Conservation (phyloP, 35 echinoderm and acorn worm species). For the Hemicentrotus pulcherrimus region DNA sequence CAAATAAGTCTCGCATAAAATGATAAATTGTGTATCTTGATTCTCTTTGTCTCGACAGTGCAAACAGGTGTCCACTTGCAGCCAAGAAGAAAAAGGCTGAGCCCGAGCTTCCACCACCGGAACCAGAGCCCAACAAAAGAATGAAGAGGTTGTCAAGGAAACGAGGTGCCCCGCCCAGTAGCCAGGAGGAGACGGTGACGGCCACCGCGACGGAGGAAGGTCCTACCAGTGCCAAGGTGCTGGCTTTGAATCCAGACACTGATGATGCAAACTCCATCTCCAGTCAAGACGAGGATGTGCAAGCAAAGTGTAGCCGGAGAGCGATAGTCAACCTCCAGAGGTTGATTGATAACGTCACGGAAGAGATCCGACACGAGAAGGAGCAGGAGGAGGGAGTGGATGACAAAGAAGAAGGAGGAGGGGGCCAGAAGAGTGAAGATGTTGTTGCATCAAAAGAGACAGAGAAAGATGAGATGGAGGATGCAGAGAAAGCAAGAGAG, state of each 20-base stretch:
- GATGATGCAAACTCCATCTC: slow-evolving; percentile 93
- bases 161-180: slow-evolving; percentile 30
- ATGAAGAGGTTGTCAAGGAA: slow-evolving; percentile 63
- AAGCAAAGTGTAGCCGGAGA: slow-evolving; percentile 91
- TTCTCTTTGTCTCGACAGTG: slow-evolving; percentile 47
- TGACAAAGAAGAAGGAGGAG: slow-evolving; percentile 55
- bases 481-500: slow-evolving; percentile 37
- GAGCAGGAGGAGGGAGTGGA: slow-evolving; percentile 58
- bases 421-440: slow-evolving; percentile 13
- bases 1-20: not conserved
- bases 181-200: slow-evolving; percentile 22
- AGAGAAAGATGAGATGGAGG: slow-evolving; percentile 30
- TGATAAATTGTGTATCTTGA: not conserved
- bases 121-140: slow-evolving; percentile 49
- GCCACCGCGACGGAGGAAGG: slow-evolving; percentile 7
- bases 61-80: slow-evolving; percentile 70
- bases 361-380: slow-evolving; percentile 85
- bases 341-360: slow-evolving; percentile 96
- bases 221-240: slow-evolving; percentile 6
- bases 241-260: slow-evolving; percentile 51
- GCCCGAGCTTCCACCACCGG: slow-evolving; percentile 41
- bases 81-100: slow-evolving; percentile 69
- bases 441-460: slow-evolving; percentile 34
- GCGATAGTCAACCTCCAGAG: slow-evolving; percentile 97
- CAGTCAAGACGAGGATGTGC: slow-evolving; percentile 87